Evolutionary conservation across 1,140 invertebrate species (phyloP), one percentile per base, ranked within the genome.

Genomic region (Trichonephila clavata): DNA sequence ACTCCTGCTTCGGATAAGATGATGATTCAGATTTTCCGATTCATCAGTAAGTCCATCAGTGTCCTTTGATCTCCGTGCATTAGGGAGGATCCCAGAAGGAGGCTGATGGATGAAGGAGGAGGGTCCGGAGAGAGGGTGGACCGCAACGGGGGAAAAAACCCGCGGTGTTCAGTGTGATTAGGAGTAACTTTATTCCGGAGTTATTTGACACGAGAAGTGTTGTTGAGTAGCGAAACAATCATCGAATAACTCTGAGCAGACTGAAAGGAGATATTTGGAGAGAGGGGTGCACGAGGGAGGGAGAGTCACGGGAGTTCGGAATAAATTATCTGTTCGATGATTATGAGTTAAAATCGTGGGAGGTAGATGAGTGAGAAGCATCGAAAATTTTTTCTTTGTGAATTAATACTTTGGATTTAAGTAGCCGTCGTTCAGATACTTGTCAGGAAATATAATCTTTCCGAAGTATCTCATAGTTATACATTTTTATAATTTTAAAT

Each of bases 171-270:
- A 18, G 24, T 77, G 71, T 77, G 32, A 77, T 77, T 77, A 77
- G 71, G 71, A 77, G 71, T 39, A 77, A 77, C 71, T 77, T 77
- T 77, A 77, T 77, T 77, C 71, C 71, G 27, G 27, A 16, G 71
- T 32, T 77, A 77, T 77, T 77, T 77, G 71, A 77, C 71, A 39
- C 71, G 24, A 32, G 71, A 77, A 27, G 71, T 20, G 71, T 77
- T 77, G 71, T 32, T 77, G 71, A 77, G 71, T 16, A 39, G 27
- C 5, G 32, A 32, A 77, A 39, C 32, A 77, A 27, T 39, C 71
- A 20, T 16, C 71, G 32, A 77, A 77, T 39, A 27, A 77, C 27
- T 39, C 27, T 10, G 18, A 32, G 27, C 65, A 24, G 71, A 16
- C 27, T 77, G 71, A 14, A 32, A 39, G 71, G 50, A 27, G 18